phyloP scores from a whole-genome alignment of 2,888 invertebrate genomes.

The Lacanobia oleracea region DNA sequence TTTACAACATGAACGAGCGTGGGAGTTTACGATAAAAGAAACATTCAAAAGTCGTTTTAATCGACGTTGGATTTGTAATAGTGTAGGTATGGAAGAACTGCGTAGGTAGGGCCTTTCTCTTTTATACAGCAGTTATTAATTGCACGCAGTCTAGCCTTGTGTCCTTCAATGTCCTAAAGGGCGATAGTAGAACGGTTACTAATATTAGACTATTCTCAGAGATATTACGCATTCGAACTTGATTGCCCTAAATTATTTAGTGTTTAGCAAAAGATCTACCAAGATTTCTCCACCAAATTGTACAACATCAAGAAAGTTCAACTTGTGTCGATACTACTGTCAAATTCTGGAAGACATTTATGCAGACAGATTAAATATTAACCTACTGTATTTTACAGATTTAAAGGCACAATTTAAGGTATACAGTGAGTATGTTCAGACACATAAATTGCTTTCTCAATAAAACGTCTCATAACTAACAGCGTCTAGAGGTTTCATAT shows the following conservation, averaged over 20 bases:
- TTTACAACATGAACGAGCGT: background rate
- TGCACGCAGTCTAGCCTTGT: background rate
- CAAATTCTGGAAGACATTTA: background rate
- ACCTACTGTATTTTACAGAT: background rate
- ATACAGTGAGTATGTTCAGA: background rate
- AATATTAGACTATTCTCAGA: background rate
- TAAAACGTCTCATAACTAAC: background rate
- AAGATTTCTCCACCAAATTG: too few species aligned
- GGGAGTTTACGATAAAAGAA: background rate
- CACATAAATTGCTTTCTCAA: background rate
- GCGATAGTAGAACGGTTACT: background rate
- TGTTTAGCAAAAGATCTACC: too few species aligned
- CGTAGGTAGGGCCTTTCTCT: slow-evolving; percentile 33
- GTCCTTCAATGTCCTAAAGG: background rate
- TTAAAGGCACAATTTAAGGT: too few species aligned
- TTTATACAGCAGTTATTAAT: slow-evolving; percentile 8
- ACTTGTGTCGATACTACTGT: background rate
- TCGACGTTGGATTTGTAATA: background rate
- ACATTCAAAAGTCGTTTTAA: background rate
- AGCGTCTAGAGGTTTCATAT: background rate
- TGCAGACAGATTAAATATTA: too few species aligned
- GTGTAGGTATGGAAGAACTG: background rate
- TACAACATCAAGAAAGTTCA: background rate
- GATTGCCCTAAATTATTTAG: background rate
- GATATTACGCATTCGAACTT: background rate